These are phyloP conservation scores for Tragelaphus imberbis DNA, from an alignment of 2,113 vertebrate species.

Conservation along the genomic window DNA sequence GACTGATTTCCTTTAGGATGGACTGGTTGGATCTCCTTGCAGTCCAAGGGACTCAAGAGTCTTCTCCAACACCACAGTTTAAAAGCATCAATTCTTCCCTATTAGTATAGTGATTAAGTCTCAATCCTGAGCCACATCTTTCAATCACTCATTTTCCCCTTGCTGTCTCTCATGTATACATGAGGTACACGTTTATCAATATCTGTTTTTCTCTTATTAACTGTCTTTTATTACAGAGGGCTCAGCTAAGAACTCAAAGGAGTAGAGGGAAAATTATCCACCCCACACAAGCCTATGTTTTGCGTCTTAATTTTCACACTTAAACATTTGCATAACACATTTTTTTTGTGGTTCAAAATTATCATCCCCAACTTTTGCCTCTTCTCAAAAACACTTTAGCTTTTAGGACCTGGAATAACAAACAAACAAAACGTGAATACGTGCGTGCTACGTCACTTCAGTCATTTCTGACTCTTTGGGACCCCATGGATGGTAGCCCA, in stretches of 20 bases:
- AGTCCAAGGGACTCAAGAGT: neutral
- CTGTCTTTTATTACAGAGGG: neutral
- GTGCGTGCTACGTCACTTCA: rapidly evolving
- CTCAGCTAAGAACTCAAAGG: neutral
- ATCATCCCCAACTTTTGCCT: neutral
- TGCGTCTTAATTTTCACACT: neutral
- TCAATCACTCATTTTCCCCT: neutral
- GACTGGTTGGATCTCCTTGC: neutral
- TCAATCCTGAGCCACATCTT: neutral
- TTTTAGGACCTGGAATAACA: neutral
- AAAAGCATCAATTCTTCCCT: neutral
- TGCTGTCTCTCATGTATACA: neutral
- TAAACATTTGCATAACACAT: neutral
- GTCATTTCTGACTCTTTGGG: neutral
- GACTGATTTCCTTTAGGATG: neutral
- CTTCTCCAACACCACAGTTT: neutral
- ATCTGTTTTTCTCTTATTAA: neutral
- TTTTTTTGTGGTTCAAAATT: neutral
- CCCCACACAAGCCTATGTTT: neutral
- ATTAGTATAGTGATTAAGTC: neutral
- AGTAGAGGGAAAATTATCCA: neutral
- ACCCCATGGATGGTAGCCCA: neutral
- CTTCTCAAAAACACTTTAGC: neutral
- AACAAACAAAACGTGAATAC: neutral
- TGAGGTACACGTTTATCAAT: neutral